Evolutionary conservation across 1,140 invertebrate species (phyloP).

Genomic region (Homarus americanus): DNA sequence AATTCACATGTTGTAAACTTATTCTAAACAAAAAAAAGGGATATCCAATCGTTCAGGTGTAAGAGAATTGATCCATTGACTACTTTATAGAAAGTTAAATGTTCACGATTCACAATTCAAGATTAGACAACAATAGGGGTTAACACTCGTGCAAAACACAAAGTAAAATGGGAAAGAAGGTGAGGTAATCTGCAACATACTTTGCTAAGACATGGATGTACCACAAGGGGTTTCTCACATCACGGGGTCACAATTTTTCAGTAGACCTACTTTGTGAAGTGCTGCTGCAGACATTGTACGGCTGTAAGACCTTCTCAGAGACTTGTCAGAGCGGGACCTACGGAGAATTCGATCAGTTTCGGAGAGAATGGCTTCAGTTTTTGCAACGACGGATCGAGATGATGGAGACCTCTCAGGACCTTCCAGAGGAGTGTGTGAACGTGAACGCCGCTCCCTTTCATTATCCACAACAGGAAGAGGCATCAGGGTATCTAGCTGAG

Average conservation of each 20-base stretch:
- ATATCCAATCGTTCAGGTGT: neutral
- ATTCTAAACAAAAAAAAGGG: neutral
- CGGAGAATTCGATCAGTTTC: constrained; percentile 69
- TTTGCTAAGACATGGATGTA: neutral
- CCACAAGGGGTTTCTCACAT: neutral
- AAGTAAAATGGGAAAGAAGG: neutral
- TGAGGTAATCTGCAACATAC: neutral
- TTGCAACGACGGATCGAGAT: constrained; percentile 45
- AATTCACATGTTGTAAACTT: neutral
- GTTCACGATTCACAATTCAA: neutral
- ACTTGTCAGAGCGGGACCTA: constrained; percentile 70
- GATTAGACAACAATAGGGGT: neutral
- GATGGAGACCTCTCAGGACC: constrained; percentile 61
- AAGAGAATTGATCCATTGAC: neutral
- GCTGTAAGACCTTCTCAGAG: constrained; percentile 71
- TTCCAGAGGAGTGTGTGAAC: constrained; percentile 62
- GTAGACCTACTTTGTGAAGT: constrained; percentile 68
- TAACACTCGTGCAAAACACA: neutral
- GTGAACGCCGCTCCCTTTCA: constrained; percentile 59
- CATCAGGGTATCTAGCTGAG: constrained; percentile 72
- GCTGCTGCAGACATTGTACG: constrained; percentile 64
- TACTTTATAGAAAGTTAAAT: neutral
- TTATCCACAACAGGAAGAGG: constrained; percentile 59
- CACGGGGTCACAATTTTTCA: neutral
- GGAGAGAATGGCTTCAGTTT: constrained; percentile 70